Conservation (phyloP, 2,888 invertebrate species). For the Xanthia togata region DNA sequence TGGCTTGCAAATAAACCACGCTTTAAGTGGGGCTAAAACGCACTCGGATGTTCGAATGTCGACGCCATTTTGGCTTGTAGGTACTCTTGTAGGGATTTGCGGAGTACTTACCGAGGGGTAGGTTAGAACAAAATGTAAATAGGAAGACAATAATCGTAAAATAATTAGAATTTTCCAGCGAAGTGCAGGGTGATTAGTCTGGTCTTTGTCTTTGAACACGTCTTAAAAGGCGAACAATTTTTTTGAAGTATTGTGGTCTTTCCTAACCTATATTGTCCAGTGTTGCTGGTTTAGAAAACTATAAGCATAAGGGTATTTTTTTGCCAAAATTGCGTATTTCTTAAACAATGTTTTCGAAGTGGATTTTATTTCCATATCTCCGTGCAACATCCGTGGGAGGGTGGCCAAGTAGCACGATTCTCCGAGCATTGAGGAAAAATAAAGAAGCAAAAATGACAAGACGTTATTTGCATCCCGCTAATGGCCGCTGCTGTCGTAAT, state of each 20-base stretch:
- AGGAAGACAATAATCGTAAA: constrained; percentile 64
- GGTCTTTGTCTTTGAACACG: constrained; percentile 4
- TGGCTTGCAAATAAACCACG: constrained; percentile 81
- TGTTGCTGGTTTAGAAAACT: background rate
- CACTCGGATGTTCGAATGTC: constrained; percentile 76
- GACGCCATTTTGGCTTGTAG: constrained; percentile 76
- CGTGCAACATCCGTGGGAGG: constrained; percentile 68
- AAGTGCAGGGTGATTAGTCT: background rate
- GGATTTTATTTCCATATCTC: constrained; percentile 66
- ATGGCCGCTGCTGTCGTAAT: constrained; percentile 88
- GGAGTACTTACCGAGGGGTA: constrained; percentile 62
- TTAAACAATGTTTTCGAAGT: constrained; percentile 46
- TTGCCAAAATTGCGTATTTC: constrained; percentile 7
- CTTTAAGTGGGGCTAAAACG: constrained; percentile 80
- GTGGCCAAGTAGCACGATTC: constrained; percentile 77
- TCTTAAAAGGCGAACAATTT: background rate
- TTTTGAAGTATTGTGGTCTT: background rate
- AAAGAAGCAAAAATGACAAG: constrained; percentile 90
- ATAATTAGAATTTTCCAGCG: constrained; percentile 65
- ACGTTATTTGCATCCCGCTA: constrained; percentile 90
- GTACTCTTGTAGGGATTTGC: constrained; percentile 70
- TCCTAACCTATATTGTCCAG: background rate
- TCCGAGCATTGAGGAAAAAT: constrained; percentile 84
- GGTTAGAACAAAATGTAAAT: constrained; percentile 64
- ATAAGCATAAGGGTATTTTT: background rate